Evolutionary conservation across 2,113 vertebrate genomes (phyloP).

Genomic region (Cottus gobio): DNA sequence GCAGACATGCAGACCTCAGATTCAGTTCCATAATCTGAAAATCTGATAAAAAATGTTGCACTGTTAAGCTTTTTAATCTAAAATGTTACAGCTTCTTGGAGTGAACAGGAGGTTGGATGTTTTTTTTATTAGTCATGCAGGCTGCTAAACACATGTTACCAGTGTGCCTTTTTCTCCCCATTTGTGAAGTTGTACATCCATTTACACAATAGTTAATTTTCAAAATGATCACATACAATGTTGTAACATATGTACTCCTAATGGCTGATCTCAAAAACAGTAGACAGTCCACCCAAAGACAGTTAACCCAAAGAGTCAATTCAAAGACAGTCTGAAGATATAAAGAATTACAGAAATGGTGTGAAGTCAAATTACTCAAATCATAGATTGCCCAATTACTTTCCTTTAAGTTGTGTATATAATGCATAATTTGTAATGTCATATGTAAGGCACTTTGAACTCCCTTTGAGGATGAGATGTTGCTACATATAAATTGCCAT

Average conservation of each 20-base stretch:
- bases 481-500: neutral
- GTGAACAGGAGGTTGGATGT: neutral
- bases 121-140: neutral
- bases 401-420: neutral
- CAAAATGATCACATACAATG: neutral
- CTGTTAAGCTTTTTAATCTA: neutral
- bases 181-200: neutral
- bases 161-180: neutral
- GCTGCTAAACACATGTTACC: neutral
- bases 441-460: no score
- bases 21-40: slow-evolving; percentile 44
- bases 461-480: neutral
- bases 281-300: no score
- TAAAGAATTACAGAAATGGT: neutral
- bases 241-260: neutral
- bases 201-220: neutral
- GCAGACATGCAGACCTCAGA: slow-evolving; percentile 42
- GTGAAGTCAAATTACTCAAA: neutral
- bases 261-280: neutral
- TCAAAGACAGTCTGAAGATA: neutral
- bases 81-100: slow-evolving; percentile 1
- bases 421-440: neutral
- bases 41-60: slow-evolving; percentile 19
- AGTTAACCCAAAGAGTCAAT: no score
- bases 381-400: neutral